Conservation (phyloP, 2,113 vertebrate genomes). For the Salvelinus sp. region DNA sequence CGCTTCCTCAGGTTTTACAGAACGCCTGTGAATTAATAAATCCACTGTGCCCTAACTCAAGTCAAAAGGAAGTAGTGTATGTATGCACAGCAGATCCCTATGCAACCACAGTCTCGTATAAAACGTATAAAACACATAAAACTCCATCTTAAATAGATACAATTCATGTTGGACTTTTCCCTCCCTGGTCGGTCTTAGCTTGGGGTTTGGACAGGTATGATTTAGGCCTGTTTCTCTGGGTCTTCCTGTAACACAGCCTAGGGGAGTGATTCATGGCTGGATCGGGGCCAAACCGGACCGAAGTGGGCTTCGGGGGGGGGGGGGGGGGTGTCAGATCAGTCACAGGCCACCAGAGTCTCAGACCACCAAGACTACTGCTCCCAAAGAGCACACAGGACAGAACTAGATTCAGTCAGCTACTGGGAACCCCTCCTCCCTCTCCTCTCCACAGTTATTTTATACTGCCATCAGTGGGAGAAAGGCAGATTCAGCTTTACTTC, state of each 20-base stretch:
- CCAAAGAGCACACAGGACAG: conserved; percentile 4
- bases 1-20: conserved; percentile 17
- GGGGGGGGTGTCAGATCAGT: conserved; percentile 16
- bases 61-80: not conserved
- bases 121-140: conserved; percentile 34
- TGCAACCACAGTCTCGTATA: conserved; percentile 18
- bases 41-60: not conserved
- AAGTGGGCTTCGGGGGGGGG: not conserved
- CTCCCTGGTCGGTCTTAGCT: not conserved
- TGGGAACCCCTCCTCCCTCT: not conserved
- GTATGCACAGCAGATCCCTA: conserved; percentile 15
- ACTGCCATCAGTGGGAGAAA: conserved; percentile 11
- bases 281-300: conserved; percentile 23
- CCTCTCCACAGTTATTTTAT: conserved; percentile 2
- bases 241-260: conserved; percentile 27
- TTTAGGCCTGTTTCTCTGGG: conserved; percentile 41
- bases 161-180: conserved; percentile 20
- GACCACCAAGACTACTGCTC: conserved; percentile 51
- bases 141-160: conserved; percentile 15
- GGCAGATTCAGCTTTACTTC: conserved; percentile 50
- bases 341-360: conserved; percentile 32
- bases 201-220: conserved; percentile 39
- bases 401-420: conserved; percentile 1
- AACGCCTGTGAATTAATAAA: conserved; percentile 42
- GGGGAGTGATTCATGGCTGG: conserved; percentile 26